These are phyloP conservation scores for Nerophis ophidion DNA, from an alignment of 2,113 vertebrate genomes.

Conservation along the genomic window DNA sequence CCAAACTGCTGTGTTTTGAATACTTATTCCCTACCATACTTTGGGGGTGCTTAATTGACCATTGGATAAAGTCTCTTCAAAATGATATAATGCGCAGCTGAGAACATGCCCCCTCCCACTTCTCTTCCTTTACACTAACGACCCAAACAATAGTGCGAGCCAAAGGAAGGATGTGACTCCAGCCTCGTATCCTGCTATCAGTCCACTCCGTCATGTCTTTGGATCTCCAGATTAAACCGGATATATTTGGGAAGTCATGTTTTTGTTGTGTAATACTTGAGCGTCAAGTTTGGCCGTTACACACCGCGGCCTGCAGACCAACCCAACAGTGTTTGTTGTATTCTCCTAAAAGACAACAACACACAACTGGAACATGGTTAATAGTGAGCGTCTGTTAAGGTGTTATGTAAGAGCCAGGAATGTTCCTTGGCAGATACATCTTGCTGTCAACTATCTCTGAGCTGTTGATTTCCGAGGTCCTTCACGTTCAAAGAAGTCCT, in stretches of 20 bases:
- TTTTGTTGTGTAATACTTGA: slow-evolving; percentile 34
- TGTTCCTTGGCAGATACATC: slow-evolving; percentile 64
- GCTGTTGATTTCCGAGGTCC: slow-evolving; percentile 54
- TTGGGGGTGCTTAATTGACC: not conserved
- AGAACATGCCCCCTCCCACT: slow-evolving; percentile 30
- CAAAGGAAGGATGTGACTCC: slow-evolving; percentile 60
- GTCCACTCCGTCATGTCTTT: slow-evolving; percentile 42
- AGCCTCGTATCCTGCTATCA: slow-evolving; percentile 64
- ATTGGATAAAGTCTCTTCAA: not conserved
- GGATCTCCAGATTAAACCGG: slow-evolving; percentile 53
- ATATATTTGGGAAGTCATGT: slow-evolving; percentile 47
- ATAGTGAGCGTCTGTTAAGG: slow-evolving; percentile 55
- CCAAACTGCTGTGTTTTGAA: not conserved
- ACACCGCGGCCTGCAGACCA: not conserved
- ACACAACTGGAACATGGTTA: slow-evolving; percentile 39
- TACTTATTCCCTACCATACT: not conserved
- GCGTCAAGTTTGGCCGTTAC: slow-evolving; percentile 1
- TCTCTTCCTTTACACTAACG: slow-evolving; percentile 51
- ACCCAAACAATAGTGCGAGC: slow-evolving; percentile 57
- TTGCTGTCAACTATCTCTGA: slow-evolving; percentile 57
- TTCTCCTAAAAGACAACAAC: slow-evolving; percentile 26
- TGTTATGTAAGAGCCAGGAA: slow-evolving; percentile 64
- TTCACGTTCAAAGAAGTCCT: slow-evolving; percentile 61
- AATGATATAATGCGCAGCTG: slow-evolving; percentile 29
- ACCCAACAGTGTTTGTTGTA: not conserved